These are phyloP conservation scores for Perizoma affinitatum DNA, from an alignment of 2,888 invertebrate species.

Conservation along the genomic window DNA sequence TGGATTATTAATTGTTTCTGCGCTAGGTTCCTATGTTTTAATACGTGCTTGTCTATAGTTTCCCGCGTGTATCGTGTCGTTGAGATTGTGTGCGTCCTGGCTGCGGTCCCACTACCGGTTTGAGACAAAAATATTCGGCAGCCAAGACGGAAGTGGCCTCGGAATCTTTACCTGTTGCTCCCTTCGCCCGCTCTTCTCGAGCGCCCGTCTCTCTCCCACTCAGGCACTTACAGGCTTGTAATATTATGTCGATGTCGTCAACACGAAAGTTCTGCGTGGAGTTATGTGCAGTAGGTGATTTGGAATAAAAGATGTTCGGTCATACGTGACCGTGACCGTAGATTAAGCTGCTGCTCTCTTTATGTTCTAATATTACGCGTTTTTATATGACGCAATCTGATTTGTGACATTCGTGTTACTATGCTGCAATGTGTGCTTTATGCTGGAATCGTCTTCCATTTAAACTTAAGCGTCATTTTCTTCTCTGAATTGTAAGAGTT, in stretches of 20 bases:
- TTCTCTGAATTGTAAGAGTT: background rate
- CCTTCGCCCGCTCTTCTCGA: slow-evolving; percentile 76
- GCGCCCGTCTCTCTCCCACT: slow-evolving; percentile 65
- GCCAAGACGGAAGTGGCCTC: slow-evolving; percentile 85
- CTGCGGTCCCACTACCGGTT: slow-evolving; percentile 83
- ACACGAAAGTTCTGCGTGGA: slow-evolving; percentile 60
- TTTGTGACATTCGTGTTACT: slow-evolving; percentile 18
- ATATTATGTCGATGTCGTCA: slow-evolving; percentile 54
- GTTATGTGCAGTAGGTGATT: slow-evolving; percentile 70
- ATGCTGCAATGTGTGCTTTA: slow-evolving; percentile 1
- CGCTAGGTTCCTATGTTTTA: slow-evolving; percentile 42
- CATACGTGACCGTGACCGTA: slow-evolving; percentile 79
- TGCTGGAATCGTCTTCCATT: background rate
- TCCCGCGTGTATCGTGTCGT: slow-evolving; percentile 46
- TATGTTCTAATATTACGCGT: slow-evolving; percentile 47
- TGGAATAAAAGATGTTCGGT: slow-evolving; percentile 76
- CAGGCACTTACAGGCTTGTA: slow-evolving; percentile 45
- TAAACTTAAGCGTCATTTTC: no score
- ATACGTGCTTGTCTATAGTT: slow-evolving; percentile 44
- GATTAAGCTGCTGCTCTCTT: slow-evolving; percentile 71
- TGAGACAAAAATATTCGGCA: slow-evolving; percentile 84
- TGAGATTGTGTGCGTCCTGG: slow-evolving; percentile 72
- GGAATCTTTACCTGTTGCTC: slow-evolving; percentile 85
- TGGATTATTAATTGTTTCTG: slow-evolving; percentile 38
- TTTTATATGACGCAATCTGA: slow-evolving; percentile 40